These are phyloP conservation scores for Halisarca cf. caerulea DNA, from an alignment of 37 sponge, comb jelly and placozoan genomes.

Conservation along the genomic window DNA sequence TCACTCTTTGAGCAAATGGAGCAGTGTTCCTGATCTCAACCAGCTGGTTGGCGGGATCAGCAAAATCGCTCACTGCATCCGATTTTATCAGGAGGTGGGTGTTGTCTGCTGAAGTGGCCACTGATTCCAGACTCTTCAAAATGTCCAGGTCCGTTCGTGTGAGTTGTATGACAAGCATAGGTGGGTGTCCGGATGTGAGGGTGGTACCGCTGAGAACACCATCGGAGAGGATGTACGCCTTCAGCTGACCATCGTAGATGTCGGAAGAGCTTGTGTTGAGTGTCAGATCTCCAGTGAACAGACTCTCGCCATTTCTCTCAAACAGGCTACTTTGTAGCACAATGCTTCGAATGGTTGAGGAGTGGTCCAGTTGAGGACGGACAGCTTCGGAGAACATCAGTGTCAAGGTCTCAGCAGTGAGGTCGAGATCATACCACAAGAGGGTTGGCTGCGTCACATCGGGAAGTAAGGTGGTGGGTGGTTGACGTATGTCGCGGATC, in stretches of 20 bases:
- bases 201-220: slow-evolving; percentile 51
- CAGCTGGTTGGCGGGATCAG: slow-evolving; percentile 13
- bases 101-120: slow-evolving; percentile 69
- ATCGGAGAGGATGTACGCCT: slow-evolving; percentile 68
- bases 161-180: slow-evolving; percentile 63
- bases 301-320: slow-evolving; percentile 52
- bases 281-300: slow-evolving; percentile 28
- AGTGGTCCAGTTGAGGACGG: background rate
- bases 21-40: slow-evolving; percentile 36
- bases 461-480: slow-evolving; percentile 12
- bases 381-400: slow-evolving; percentile 88
- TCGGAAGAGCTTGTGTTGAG: slow-evolving; percentile 50
- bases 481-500: background rate
- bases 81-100: slow-evolving; percentile 70
- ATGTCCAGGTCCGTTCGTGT: slow-evolving; percentile 76
- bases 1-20: slow-evolving; percentile 41
- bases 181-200: slow-evolving; percentile 68
- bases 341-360: slow-evolving; percentile 18
- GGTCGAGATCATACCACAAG: slow-evolving; percentile 77
- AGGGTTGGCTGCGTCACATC: slow-evolving; percentile 73
- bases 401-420: slow-evolving; percentile 65
- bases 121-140: slow-evolving; percentile 78
- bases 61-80: slow-evolving; percentile 46
- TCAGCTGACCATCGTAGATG: slow-evolving; percentile 43
- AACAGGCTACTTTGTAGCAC: slow-evolving; percentile 51